A percentile compares a stretch with the other conserved stretches of the same genome.
phyloP scores from a whole-genome alignment of 2,797 vertebrate species.

The Brachymystax lenok region DNA sequence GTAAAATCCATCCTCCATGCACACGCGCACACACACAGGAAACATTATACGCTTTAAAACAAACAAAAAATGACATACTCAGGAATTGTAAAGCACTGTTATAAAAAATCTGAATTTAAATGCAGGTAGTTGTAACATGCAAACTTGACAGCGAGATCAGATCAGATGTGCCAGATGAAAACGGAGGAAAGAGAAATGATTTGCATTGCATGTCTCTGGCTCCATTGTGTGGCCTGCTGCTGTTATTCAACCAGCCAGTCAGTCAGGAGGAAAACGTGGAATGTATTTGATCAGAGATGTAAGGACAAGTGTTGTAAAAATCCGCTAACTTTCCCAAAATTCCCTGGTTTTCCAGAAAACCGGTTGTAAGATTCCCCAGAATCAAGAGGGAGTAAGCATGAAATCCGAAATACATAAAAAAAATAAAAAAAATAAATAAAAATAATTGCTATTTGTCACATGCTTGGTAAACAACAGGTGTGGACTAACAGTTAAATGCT shows the following conservation, averaged over 20 bases:
- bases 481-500: not conserved
- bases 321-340: too few species aligned
- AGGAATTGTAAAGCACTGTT: not conserved
- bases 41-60: not conserved
- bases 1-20: too few species aligned
- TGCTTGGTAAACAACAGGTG: too few species aligned
- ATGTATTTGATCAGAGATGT: not conserved
- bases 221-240: not conserved
- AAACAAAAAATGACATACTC: not conserved
- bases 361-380: too few species aligned
- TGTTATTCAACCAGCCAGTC: not conserved
- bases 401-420: too few species aligned
- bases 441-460: too few species aligned
- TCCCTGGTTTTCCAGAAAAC: too few species aligned
- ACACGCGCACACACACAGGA: too few species aligned
- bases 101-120: not conserved
- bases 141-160: not conserved
- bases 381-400: too few species aligned
- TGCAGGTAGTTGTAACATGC: not conserved
- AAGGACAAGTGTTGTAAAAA: not conserved
- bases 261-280: not conserved
- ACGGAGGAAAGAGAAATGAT: not conserved
- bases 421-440: too few species aligned
- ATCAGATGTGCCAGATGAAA: constrained; percentile 2
- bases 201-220: constrained; percentile 25